Base-by-base conservation (phyloP, 2,888 invertebrate species). In the Andrena trimmerana region DNA sequence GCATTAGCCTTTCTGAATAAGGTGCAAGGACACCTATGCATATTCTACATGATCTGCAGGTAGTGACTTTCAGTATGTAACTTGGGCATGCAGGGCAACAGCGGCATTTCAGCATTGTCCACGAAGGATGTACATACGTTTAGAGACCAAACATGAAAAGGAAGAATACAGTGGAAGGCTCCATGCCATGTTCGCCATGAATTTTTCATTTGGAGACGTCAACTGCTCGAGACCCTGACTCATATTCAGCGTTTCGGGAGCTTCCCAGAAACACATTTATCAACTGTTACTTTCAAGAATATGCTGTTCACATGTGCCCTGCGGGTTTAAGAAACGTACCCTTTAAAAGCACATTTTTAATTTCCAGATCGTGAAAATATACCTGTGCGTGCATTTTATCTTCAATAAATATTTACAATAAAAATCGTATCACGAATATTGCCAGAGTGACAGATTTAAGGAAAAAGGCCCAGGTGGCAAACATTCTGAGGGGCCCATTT, bases 131-230 rank as follows among this genome's bases (percentile, higher is more conserved):
- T 65, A 62, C 27, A 54, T 20, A 50, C 42, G 59, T 81, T 54
- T 60, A 50, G 52, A 48, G 31, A 66, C 67, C 67, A 24, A 29
- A 27, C 33, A 36, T n/a, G 77, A 59, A 67, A 70, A 77, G 66
- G 72, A 68, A 57, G 62, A 77, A 65, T 42, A 62, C 31, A 16
- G 10, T 48, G 31, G 50, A 69, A 70, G 66, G 52, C 36, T 20
- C 48, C 59, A 29, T 52, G 60, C n/a, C 57, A 67, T 62, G 67
- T 31, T 62, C 77, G 16, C 66, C 70, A 80, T 80, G 71, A 77
- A 80, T 80, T 71, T 80, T 80, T 80, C 71, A 80, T 80, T 71
- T 66, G 7, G 31, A 10, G 33, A 78, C 71, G 60, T 80, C 65
- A 66, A 29, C 69, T 52, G 33, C 33, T 36, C 59, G 29, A 69